phyloP scores from a whole-genome alignment of 1,140 invertebrate genomes.

The Arctopsyche grandis region DNA sequence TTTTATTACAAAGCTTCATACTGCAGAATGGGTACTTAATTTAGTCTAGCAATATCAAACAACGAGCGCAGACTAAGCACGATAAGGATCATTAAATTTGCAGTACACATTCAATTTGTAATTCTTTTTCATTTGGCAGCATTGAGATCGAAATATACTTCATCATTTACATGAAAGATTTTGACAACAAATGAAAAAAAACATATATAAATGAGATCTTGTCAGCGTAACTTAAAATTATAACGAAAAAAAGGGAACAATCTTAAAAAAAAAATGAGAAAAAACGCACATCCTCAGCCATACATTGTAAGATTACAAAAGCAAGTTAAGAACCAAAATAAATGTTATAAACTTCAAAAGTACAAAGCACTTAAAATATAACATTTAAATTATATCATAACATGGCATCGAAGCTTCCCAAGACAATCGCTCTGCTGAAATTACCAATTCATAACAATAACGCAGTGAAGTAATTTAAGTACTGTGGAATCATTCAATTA shows the following conservation, averaged over 20 bases:
- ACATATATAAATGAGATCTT: slow-evolving; percentile 39
- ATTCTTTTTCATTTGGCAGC: slow-evolving; percentile 41
- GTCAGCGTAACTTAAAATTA: slow-evolving; percentile 9
- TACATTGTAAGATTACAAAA: neutral
- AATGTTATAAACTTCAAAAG: slow-evolving; percentile 11
- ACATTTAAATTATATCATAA: slow-evolving; percentile 39
- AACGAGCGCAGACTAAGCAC: neutral
- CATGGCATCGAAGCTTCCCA: slow-evolving; percentile 36
- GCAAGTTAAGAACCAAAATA: neutral
- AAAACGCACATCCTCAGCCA: neutral
- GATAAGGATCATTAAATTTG: neutral
- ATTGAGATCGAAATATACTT: slow-evolving; percentile 39
- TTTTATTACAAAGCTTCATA: neutral
- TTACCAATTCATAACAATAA: slow-evolving; percentile 6
- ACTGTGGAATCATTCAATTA: slow-evolving; percentile 17
- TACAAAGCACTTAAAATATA: slow-evolving; percentile 5
- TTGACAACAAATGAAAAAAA: slow-evolving; percentile 31
- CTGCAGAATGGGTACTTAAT: neutral
- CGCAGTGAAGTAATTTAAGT: slow-evolving; percentile 13
- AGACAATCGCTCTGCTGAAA: slow-evolving; percentile 16
- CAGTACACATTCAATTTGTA: neutral
- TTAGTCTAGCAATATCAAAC: neutral
- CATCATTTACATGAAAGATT: neutral
- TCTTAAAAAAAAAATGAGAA: neutral
- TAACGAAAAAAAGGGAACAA: slow-evolving; percentile 11